phyloP scores from a whole-genome alignment of 2,888 invertebrate species.

The Lordiphosa fenestrarum region DNA sequence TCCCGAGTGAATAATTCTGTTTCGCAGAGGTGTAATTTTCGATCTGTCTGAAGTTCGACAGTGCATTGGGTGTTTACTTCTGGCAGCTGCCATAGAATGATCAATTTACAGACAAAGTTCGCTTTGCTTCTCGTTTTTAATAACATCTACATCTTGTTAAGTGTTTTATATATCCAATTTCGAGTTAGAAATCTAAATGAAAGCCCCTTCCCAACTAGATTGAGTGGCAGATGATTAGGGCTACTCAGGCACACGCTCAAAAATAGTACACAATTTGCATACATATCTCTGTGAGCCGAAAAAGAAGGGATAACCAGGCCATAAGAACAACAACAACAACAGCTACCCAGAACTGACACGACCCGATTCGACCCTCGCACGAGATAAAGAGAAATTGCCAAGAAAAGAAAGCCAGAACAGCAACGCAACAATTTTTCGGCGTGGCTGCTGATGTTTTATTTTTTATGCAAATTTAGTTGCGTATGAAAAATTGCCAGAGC shows the following conservation, averaged over 20 bases:
- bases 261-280: constrained; percentile 65
- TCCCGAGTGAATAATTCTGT: too few relatives aligned
- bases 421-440: constrained; percentile 67
- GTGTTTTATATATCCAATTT: constrained; percentile 18
- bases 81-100: too few relatives aligned
- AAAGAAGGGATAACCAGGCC: constrained; percentile 33
- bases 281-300: constrained; percentile 52
- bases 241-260: constrained; percentile 27
- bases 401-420: constrained; percentile 19
- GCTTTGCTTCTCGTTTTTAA: too few relatives aligned
- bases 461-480: constrained; percentile 69
- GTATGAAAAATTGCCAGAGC: constrained; percentile 59
- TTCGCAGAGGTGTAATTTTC: too few relatives aligned
- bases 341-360: constrained; percentile 2
- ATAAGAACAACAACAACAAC: constrained; percentile 40
- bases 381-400: constrained; percentile 6
- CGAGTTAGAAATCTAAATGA: constrained; percentile 24
- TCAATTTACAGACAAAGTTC: too few relatives aligned
- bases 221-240: constrained; percentile 51
- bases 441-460: constrained; percentile 51
- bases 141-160: neutral
- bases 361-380: constrained; percentile 5
- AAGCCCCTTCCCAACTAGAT: constrained; percentile 15
- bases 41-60: too few relatives aligned
- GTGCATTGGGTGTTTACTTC: too few relatives aligned